Base-by-base conservation (phyloP, 1,140 invertebrate genomes). In the Zaprionus gabonicus region DNA sequence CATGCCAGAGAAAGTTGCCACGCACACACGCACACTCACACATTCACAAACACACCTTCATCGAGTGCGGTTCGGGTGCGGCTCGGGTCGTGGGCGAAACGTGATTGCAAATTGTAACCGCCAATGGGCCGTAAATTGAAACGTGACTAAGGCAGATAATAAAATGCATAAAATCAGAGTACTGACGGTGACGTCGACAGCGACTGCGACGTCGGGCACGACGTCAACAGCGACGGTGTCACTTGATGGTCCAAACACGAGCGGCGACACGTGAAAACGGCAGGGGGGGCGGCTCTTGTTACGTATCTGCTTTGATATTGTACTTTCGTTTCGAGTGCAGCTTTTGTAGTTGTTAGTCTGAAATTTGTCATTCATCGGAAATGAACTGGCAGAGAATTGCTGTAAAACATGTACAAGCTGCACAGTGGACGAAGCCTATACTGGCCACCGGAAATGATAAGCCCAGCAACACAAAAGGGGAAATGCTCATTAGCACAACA, bases 71-170 rank as follows among this genome's bases (percentile, higher is more conserved):
- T 67, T 67, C 34, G 66, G 77, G 49, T 46, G 49, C 44, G 28
- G 41, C 34, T 28, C 57, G 38, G 68, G 59, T 51, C 51, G 60
- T 66, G 64, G 69, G 72, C 57, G 64, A 85, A 91, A 91, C 90
- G 90, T 91, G 90, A 91, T 91, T 91, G 90, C 90, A 91, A 91
- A 90, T 91, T 91, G 90, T 91, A 90, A 91, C 90, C 90, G 90
- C 90, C 90, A 91, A 91, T 91, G 90, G 90, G 90, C 90, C 90
- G 90, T 91, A 91, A 91, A 91, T 91, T 91, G 90, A 90, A 91
- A 91, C 90, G 90, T 91, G 90, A 91, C 90, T 91, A 87, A 88
- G 81, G 81, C 84, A 82, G 84, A 85, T 90, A 91, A 91, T 91
- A 91, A 91, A 91, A 91, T 88, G 85, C 85, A 90, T 90, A 90